Evolutionary conservation across 2,113 vertebrate genomes (phyloP).

Genomic region (Typhlomys cinereus): DNA sequence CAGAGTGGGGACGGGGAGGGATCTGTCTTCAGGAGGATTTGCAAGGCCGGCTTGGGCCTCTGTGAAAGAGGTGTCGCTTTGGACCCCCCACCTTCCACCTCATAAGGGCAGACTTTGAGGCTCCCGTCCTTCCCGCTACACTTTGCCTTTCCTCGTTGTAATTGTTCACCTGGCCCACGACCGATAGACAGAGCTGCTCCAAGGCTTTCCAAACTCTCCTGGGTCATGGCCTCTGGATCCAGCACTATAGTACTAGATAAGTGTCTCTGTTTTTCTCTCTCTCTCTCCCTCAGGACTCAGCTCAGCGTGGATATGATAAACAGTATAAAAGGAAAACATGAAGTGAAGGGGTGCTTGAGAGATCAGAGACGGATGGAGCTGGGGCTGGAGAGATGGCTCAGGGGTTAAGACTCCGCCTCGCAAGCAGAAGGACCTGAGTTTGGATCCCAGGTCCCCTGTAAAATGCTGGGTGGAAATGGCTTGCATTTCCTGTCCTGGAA

Average conservation of each 20-base stretch:
- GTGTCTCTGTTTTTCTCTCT: too few relatives aligned
- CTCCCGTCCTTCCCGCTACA: neutral
- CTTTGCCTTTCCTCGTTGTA: neutral
- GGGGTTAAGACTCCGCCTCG: too few relatives aligned
- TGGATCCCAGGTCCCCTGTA: too few relatives aligned
- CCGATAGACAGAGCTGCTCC: neutral
- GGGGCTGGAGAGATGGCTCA: too few relatives aligned
- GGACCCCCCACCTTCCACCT: too few relatives aligned
- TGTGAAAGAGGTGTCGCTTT: neutral
- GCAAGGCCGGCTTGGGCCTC: too few relatives aligned
- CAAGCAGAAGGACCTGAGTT: too few relatives aligned
- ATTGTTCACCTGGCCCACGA: neutral
- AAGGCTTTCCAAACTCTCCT: neutral
- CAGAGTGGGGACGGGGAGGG: accelerated
- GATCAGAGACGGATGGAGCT: neutral
- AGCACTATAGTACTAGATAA: accelerated
- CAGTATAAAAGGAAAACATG: accelerated
- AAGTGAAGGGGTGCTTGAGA: neutral
- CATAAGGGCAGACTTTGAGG: neutral
- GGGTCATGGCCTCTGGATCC: too few relatives aligned
- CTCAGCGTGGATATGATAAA: too few relatives aligned
- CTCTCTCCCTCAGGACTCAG: neutral
- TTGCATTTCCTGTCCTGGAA: too few relatives aligned
- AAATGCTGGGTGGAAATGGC: too few relatives aligned
- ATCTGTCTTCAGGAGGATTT: accelerated